Base-by-base conservation (phyloP, 2,888 invertebrate genomes). In the Drosophila dives region DNA sequence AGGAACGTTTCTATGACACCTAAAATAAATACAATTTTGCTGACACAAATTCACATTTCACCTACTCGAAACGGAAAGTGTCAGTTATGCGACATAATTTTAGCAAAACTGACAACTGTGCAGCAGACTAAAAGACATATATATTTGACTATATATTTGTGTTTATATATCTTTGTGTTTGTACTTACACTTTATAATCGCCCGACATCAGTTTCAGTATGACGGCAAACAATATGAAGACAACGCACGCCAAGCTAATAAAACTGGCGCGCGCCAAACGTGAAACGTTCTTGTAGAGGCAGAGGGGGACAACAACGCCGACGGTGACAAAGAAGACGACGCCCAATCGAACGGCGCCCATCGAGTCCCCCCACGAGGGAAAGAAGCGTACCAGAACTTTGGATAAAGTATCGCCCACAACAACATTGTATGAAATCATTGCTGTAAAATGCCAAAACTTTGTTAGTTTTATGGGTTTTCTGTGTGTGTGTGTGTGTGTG, bases 341-440 rank as follows among this genome's bases (percentile, higher is more conserved):
- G 72, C 93, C 92, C 78, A 93, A 87, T 33, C 93, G 92, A 12
- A 93, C 93, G 17, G 92, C 91, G 51, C 93, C 92, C 93, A 93
- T 93, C 59, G 93, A 93, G 61, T 91, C 78, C 65, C 92, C 92
- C 92, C 92, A 93, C 17, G 93, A 91, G 65, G 93, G 93, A 53
- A 96, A 95, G 59, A 97, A 94, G 73, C 97, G 94, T n/a, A 95
- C 94, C 64, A 97, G 94, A 23, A 97, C 96, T 93, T 97, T 97
- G 20, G 97, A 97, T 50, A 97, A 94, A 0, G 97, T 97, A 91
- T 97, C 97, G 26, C 97, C 97, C 36, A 97, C 97, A 26, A 97
- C 97, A 23, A 97, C 96, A 92, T 97, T 97, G 93, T 97, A 97
- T 66, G 97, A 97, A 69, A 97, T 96, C 97, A 97, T 97, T 11